Evolutionary conservation across 1,140 invertebrate species (phyloP).

Genomic region (Drosophila rufa): DNA sequence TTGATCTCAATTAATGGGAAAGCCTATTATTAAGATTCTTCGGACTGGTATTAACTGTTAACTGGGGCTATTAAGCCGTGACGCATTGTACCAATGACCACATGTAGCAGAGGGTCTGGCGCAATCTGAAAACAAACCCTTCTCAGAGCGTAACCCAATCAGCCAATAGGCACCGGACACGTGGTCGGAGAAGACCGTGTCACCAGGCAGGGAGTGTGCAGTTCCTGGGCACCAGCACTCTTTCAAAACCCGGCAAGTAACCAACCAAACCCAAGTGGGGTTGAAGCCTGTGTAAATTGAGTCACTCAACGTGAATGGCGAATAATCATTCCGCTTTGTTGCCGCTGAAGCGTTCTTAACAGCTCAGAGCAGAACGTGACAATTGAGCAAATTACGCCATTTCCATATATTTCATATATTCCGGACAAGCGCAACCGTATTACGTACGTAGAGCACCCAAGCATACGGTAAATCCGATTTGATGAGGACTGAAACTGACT

Average conservation of each 20-base stretch:
- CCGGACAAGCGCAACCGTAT: conserved; percentile 16
- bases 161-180: conserved; percentile 33
- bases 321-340: conserved; percentile 22
- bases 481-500: not conserved
- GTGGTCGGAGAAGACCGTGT: conserved; percentile 5
- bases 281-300: conserved; percentile 31
- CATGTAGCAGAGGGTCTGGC: conserved; percentile 2
- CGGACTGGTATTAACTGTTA: not conserved
- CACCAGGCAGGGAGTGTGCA: conserved; percentile 4
- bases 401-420: conserved; percentile 27
- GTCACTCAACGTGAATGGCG: conserved; percentile 40
- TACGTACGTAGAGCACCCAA: conserved; percentile 20
- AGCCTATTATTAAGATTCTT: conserved; percentile 7
- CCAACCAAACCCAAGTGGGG: conserved; percentile 4
- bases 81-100: conserved; percentile 14
- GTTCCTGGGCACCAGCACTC: conserved; percentile 19
- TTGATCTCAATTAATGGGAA: conserved; percentile 4
- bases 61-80: not conserved
- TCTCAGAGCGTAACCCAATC: conserved; percentile 11
- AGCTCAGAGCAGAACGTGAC: conserved; percentile 45
- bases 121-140: conserved; percentile 24
- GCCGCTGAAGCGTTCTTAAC: conserved; percentile 26
- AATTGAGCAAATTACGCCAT: conserved; percentile 48
- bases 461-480: conserved; percentile 1
- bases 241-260: not conserved